Evolutionary conservation across 1,140 invertebrate genomes (phyloP).

Genomic region (Lordiphosa collinella): DNA sequence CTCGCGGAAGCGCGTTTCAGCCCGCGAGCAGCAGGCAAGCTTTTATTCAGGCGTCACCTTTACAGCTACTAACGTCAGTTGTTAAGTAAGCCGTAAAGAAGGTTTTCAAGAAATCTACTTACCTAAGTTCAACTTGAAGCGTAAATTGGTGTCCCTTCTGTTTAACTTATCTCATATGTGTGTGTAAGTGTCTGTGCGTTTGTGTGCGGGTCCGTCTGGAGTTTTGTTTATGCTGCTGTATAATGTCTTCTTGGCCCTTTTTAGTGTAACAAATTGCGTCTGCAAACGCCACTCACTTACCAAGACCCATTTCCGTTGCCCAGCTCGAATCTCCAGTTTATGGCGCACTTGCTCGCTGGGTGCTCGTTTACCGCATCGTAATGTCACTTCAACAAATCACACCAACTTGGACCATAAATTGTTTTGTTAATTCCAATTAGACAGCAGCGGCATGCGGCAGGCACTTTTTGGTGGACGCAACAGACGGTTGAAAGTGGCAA

Average conservation of each 20-base stretch:
- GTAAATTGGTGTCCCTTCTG: slow-evolving; percentile 8
- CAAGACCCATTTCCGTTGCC: slow-evolving; percentile 8
- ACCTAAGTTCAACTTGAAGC: slow-evolving; percentile 1
- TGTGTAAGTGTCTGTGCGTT: slow-evolving; percentile 8
- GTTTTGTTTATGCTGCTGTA: slow-evolving; percentile 53
- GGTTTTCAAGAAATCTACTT: too few relatives aligned
- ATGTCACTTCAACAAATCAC: slow-evolving; percentile 71
- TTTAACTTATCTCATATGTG: slow-evolving; percentile 21
- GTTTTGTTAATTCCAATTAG: slow-evolving; percentile 68
- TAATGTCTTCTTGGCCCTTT: slow-evolving; percentile 51
- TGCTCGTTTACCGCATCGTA: slow-evolving; percentile 63
- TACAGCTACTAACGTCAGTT: too few relatives aligned
- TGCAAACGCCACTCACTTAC: slow-evolving; percentile 59
- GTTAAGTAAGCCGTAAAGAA: too few relatives aligned
- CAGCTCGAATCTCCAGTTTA: slow-evolving; percentile 22
- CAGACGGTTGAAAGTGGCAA: background rate
- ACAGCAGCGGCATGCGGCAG: slow-evolving; percentile 18
- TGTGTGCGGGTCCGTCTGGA: slow-evolving; percentile 42
- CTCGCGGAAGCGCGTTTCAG: too few relatives aligned
- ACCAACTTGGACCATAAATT: slow-evolving; percentile 66
- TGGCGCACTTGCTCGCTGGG: slow-evolving; percentile 33
- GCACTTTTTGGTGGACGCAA: slow-evolving; percentile 11
- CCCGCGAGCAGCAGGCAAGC: too few relatives aligned
- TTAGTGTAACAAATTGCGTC: slow-evolving; percentile 66
- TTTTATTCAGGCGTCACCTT: too few relatives aligned